Evolutionary conservation across 2,113 vertebrate species (phyloP).

Genomic region (Indri indri): DNA sequence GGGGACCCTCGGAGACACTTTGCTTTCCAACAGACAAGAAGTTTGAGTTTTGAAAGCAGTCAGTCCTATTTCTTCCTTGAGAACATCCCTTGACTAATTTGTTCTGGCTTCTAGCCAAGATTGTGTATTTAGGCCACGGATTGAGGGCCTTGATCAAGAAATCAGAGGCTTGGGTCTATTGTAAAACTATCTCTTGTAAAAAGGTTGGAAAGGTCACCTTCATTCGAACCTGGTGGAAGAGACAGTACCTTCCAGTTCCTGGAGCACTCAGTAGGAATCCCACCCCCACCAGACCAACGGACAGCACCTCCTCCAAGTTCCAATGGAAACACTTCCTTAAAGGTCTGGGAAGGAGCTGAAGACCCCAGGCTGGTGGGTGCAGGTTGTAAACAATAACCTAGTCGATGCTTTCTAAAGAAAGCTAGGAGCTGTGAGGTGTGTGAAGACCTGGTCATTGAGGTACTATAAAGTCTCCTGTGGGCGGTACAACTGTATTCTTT

Average conservation of each 20-base stretch:
- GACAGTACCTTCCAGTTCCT: not conserved
- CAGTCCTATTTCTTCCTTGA: not conserved
- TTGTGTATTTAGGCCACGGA: not conserved
- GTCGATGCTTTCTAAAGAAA: not conserved
- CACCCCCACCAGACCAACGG: too few relatives aligned
- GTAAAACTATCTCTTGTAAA: conserved; percentile 20
- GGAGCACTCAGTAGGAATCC: not conserved
- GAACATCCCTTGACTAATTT: not conserved
- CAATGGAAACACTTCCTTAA: not conserved
- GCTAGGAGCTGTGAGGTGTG: not conserved
- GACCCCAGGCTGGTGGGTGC: not conserved
- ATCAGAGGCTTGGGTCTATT: not conserved
- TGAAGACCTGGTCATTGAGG: not conserved
- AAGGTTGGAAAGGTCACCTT: conserved; percentile 10
- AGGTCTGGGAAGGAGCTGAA: not conserved
- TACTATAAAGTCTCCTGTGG: not conserved
- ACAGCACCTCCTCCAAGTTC: not conserved
- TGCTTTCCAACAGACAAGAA: not conserved
- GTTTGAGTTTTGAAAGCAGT: not conserved
- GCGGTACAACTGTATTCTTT: not conserved
- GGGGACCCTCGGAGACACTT: not conserved
- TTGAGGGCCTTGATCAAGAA: conserved; percentile 5
- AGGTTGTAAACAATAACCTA: not conserved
- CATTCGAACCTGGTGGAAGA: not conserved
- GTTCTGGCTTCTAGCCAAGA: not conserved